phyloP scores from a whole-genome alignment of 2,888 invertebrate species.

The Gasteruption jaculator region DNA sequence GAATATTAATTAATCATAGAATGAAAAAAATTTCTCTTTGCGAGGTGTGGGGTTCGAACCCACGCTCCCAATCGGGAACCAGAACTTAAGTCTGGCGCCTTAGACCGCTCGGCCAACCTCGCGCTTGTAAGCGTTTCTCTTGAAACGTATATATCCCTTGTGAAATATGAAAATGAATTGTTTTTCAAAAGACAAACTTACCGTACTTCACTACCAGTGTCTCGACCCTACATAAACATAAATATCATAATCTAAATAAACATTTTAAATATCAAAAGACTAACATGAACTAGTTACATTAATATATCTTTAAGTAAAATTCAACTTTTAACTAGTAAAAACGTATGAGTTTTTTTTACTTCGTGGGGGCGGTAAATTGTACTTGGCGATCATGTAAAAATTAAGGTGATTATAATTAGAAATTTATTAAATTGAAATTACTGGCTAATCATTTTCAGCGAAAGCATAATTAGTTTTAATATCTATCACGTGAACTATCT shows the following conservation, averaged over 20 bases:
- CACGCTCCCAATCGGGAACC: constrained; percentile 78
- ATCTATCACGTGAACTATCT: too few species aligned
- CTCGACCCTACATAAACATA: too few species aligned
- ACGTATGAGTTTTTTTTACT: constrained; percentile 2
- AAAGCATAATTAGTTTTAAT: too few species aligned
- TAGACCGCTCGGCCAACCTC: constrained; percentile 80
- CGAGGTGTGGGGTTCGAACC: constrained; percentile 81
- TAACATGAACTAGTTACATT: neutral
- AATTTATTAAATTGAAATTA: too few species aligned
- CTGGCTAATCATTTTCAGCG: too few species aligned
- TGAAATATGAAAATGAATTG: neutral
- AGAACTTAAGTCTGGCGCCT: constrained; percentile 82
- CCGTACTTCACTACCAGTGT: too few species aligned
- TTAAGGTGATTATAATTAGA: too few species aligned
- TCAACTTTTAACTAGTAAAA: constrained; percentile 9
- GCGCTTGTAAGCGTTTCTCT: constrained; percentile 39
- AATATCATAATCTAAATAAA: neutral
- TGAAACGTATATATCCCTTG: neutral
- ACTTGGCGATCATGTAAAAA: too few species aligned
- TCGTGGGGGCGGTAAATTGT: constrained; percentile 4
- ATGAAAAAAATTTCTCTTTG: too few species aligned
- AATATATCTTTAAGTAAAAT: constrained; percentile 1
- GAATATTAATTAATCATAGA: too few species aligned
- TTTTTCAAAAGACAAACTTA: neutral
- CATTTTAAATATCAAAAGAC: neutral